A percentile compares a stretch with the other conserved stretches of the same genome.
These are phyloP conservation scores for Halyomorpha halys DNA, from an alignment of 1,140 invertebrate genomes.

Conservation along the genomic window DNA sequence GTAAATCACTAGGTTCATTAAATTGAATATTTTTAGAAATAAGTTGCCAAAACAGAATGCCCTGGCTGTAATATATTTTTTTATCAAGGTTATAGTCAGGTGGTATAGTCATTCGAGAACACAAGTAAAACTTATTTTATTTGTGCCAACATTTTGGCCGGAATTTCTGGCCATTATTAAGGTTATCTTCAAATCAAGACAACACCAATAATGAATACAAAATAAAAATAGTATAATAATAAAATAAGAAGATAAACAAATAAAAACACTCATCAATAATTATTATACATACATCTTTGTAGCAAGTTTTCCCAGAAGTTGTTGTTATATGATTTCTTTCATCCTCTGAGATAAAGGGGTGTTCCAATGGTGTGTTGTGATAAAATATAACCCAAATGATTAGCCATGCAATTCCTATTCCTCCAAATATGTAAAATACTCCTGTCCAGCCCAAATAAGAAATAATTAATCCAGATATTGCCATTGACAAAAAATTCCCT, in stretches of 20 bases:
- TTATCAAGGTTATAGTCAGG: too few relatives aligned
- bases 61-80: neutral
- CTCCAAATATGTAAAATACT: conserved; percentile 46
- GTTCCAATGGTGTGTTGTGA: conserved; percentile 51
- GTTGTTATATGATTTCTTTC: conserved; percentile 51
- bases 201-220: too few relatives aligned
- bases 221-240: too few relatives aligned
- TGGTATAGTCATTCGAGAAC: too few relatives aligned
- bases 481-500: conserved; percentile 41
- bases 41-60: neutral
- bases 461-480: conserved; percentile 38
- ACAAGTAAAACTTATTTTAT: too few relatives aligned
- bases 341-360: conserved; percentile 55
- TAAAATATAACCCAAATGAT: conserved; percentile 41
- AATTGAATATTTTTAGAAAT: conserved; percentile 7
- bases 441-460: conserved; percentile 42
- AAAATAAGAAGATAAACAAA: too few relatives aligned
- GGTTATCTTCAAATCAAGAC: too few relatives aligned
- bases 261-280: too few relatives aligned
- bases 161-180: too few relatives aligned
- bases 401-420: conserved; percentile 37
- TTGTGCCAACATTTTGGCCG: too few relatives aligned
- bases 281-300: conserved; percentile 8
- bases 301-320: conserved; percentile 22
- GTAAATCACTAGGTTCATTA: too few relatives aligned